Percentiles rank a stretch among this genome's conserved stretches.
phyloP scores from a whole-genome alignment of 2,888 invertebrate species.

The Allolobophora icterica region DNA sequence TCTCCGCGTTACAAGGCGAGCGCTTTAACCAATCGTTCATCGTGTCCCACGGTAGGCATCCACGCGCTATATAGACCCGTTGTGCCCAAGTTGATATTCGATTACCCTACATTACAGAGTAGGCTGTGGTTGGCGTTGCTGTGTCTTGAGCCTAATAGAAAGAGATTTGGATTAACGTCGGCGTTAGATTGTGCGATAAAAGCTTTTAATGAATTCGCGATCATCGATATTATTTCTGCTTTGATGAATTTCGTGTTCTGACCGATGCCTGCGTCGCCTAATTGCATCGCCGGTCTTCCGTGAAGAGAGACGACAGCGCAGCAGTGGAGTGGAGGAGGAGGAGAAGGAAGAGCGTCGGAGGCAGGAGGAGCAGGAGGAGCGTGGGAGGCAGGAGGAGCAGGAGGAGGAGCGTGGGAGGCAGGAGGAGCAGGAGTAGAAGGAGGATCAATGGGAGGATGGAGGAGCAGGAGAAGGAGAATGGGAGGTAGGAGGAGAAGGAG shows the following conservation, averaged over 20 bases:
- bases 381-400: not conserved
- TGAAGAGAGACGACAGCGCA: not conserved
- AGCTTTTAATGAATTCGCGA: constrained; percentile 1
- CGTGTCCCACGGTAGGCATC: not conserved
- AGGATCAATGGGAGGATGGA: not conserved
- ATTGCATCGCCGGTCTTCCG: too few relatives aligned
- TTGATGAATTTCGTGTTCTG: not conserved
- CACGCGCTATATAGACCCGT: not conserved
- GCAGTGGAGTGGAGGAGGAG: not conserved
- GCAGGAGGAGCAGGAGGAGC: not conserved
- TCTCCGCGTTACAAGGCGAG: too few relatives aligned
- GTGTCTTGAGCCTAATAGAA: not conserved
- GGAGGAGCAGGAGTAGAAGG: not conserved
- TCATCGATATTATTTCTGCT: not conserved
- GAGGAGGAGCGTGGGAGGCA: not conserved
- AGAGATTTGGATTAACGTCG: not conserved
- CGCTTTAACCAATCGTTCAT: too few relatives aligned
- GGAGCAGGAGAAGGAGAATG: too few relatives aligned
- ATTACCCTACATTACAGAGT: not conserved
- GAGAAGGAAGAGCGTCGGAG: not conserved
- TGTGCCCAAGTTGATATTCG: not conserved
- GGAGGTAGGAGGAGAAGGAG: too few relatives aligned
- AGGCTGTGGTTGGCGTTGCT: not conserved
- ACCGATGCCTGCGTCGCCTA: not conserved
- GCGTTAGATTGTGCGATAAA: not conserved